Percentiles rank a stretch among this genome's conserved stretches.
Evolutionary conservation across 2,113 vertebrate genomes (phyloP).

Genomic region (Pseudopipra pipra): DNA sequence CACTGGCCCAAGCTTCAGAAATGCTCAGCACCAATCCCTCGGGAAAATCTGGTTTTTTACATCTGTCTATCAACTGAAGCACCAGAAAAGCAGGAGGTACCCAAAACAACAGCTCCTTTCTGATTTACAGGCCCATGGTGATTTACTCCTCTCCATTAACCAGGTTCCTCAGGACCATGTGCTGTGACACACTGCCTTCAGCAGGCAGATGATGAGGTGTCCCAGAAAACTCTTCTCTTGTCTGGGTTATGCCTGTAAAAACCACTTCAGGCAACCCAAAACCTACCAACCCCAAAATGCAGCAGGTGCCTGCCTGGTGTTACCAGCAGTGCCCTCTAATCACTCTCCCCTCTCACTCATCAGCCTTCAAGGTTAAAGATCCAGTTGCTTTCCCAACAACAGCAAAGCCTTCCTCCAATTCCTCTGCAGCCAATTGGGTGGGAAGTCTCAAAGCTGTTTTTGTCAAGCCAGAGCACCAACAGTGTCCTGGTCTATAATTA

Average conservation of each 20-base stretch:
- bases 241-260: background rate
- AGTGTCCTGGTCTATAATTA: background rate
- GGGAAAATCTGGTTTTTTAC: background rate
- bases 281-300: background rate
- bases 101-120: background rate
- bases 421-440: background rate
- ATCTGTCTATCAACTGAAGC: background rate
- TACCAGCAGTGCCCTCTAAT: background rate
- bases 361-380: background rate
- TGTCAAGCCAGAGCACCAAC: constrained; percentile 8
- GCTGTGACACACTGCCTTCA: background rate
- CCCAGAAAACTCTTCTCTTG: background rate
- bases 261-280: background rate
- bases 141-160: background rate
- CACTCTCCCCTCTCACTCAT: background rate
- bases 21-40: background rate
- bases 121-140: background rate
- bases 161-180: background rate
- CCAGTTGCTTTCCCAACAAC: background rate
- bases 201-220: background rate
- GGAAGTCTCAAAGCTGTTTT: constrained; percentile 43
- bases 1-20: background rate
- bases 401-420: background rate
- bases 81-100: background rate
- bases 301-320: background rate